Percentiles rank a stretch among this genome's conserved stretches.
phyloP scores from a whole-genome alignment of 2,797 vertebrate genomes.

The Jordanella pulchra region DNA sequence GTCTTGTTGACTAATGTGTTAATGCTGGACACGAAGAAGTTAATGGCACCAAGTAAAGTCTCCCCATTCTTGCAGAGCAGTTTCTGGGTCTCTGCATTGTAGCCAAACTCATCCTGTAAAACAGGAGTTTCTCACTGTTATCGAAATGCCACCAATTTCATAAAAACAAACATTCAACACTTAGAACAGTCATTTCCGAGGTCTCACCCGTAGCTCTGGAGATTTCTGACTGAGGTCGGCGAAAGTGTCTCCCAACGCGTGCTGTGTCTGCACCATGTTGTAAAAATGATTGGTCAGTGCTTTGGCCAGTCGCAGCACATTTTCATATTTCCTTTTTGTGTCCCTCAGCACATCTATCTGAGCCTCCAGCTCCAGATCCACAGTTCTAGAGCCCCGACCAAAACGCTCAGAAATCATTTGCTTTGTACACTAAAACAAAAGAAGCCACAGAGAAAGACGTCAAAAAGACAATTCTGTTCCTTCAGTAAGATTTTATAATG shows the following conservation, averaged over 20 bases:
- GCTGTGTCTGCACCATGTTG: slow-evolving; percentile 98
- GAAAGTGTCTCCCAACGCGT: slow-evolving; percentile 92
- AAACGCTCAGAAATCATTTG: slow-evolving; percentile 96
- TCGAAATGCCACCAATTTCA: background rate
- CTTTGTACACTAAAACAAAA: slow-evolving; percentile 87
- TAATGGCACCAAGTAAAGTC: slow-evolving; percentile 93
- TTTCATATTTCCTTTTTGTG: slow-evolving; percentile 95
- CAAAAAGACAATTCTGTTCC: background rate
- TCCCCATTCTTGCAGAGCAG: slow-evolving; percentile 96
- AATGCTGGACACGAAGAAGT: slow-evolving; percentile 98
- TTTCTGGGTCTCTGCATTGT: slow-evolving; percentile 96
- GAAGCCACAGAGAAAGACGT: background rate
- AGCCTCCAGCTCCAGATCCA: slow-evolving; percentile 94
- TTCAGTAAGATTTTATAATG: background rate
- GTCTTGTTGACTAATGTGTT: slow-evolving; percentile 97
- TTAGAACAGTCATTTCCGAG: background rate
- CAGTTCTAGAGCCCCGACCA: slow-evolving; percentile 91
- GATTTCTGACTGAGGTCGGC: slow-evolving; percentile 99
- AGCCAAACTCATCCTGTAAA: slow-evolving; percentile 94
- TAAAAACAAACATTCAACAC: background rate
- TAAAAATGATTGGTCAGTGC: slow-evolving; percentile 93
- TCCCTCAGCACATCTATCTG: slow-evolving; percentile 95
- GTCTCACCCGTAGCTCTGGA: slow-evolving; percentile 90
- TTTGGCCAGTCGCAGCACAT: slow-evolving; percentile 87
- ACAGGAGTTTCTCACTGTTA: background rate